Conservation (phyloP, 2,113 vertebrate genomes). For the Agapornis roseicollis region DNA sequence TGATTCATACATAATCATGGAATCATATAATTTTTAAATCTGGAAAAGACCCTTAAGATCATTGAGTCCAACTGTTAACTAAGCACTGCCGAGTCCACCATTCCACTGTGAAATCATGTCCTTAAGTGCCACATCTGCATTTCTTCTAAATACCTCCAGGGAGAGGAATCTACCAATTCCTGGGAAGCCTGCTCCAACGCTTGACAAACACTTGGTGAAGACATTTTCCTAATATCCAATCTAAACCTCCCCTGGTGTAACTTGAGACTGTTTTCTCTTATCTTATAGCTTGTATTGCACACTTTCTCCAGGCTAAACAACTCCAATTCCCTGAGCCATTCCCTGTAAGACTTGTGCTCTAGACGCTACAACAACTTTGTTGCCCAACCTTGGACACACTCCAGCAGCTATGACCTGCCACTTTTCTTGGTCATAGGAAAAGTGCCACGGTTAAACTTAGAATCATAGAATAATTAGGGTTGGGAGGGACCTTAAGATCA, state of each 20-base stretch:
- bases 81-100: neutral
- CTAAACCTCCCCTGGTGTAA: neutral
- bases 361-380: neutral
- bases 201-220: neutral
- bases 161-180: neutral
- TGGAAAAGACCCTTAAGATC: neutral
- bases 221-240: neutral
- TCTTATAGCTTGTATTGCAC: neutral
- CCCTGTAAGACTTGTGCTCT: neutral
- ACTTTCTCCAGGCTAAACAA: neutral
- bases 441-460: neutral
- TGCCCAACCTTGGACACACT: neutral
- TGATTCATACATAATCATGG: neutral
- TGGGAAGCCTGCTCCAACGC: neutral
- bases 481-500: neutral
- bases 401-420: neutral
- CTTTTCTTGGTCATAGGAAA: neutral
- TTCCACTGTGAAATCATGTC: neutral
- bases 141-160: neutral
- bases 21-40: neutral
- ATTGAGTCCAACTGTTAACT: neutral
- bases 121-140: neutral
- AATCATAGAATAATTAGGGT: neutral
- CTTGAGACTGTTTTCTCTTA: neutral
- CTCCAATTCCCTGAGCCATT: neutral